Evolutionary conservation across 2,113 vertebrate species (phyloP), one percentile per base, ranked within the genome.

Genomic region (Notechis scutatus): DNA sequence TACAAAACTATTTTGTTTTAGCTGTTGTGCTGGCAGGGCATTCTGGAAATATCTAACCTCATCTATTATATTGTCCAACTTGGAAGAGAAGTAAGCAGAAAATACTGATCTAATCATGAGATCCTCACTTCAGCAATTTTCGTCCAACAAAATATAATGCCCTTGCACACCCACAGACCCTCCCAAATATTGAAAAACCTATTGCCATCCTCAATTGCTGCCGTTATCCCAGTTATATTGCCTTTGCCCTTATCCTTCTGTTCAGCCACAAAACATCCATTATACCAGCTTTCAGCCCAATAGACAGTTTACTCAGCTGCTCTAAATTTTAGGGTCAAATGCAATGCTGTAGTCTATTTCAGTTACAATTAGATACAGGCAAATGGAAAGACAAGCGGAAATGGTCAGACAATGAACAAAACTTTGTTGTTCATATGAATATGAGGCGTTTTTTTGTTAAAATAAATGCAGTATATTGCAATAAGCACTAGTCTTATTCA

Each of bases 211-310:
- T 89, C 87, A 85, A 64, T 61, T 59, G 89, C 55, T 56, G 92
- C 50, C 90, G 91, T 88, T 87, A n/a, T 64, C 88, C 85, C 87
- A 23, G 1, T 0, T 85, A 91, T 42, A 52, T 91, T 92, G 94
- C 88, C 89, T 94, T 59, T n/a, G 45, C 91, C 10, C 3, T 55
- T 92, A 92, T 94, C 95, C 94, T 55, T 86, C 91, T 54, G 0
- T 92, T 95, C 92, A 93, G 91, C 86, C 93, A 95, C 95, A 94
- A 92, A 94, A 96, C 89, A 91, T 47, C 81, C 29, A 94, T 96
- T 96, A 93, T 18, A 39, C 81, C 59, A 86, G 88, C 93, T 92
- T 94, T 94, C 85, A 90, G 93, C 93, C 96, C 93, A 92, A 93
- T 86, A 74, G 52, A 59, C 10, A 91, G 74, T 92, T 87, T 89